phyloP scores from a whole-genome alignment of 2,888 invertebrate species.

The Galerucella pusilla region DNA sequence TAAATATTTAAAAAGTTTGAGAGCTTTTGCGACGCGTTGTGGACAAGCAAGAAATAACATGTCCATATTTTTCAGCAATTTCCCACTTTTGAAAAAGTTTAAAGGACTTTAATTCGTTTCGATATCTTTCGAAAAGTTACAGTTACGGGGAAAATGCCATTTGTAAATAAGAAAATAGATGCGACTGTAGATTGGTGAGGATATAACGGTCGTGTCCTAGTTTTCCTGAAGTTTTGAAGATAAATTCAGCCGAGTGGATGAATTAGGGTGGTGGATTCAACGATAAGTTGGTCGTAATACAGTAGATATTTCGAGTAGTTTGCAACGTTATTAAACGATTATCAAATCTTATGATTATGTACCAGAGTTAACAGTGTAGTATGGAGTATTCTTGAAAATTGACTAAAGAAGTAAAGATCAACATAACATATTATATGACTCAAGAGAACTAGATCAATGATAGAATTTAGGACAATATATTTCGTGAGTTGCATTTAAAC shows the following conservation, averaged over 20 bases:
- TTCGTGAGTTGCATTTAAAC: background rate
- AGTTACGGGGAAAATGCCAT: constrained; percentile 32
- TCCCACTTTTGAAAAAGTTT: constrained; percentile 40
- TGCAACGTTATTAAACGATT: background rate
- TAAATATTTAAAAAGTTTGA: constrained; percentile 16
- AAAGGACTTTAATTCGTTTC: constrained; percentile 42
- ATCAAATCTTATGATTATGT: constrained; percentile 1
- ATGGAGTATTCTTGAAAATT: too few relatives aligned
- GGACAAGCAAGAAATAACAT: constrained; percentile 40
- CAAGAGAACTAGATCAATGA: too few relatives aligned
- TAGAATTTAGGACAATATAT: too few relatives aligned
- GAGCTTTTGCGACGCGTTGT: constrained; percentile 1
- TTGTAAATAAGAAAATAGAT: constrained; percentile 28
- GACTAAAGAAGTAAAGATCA: too few relatives aligned
- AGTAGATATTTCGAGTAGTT: constrained; percentile 8
- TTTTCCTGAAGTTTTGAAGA: background rate
- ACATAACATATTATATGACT: too few relatives aligned
- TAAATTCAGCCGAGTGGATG: constrained; percentile 1
- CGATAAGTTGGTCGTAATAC: constrained; percentile 5
- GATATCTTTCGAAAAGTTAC: constrained; percentile 28
- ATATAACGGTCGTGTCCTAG: constrained; percentile 23
- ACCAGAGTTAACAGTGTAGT: background rate
- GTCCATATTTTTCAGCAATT: constrained; percentile 45
- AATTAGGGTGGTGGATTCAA: background rate
- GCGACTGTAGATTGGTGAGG: constrained; percentile 25